phyloP scores from a whole-genome alignment of 2,888 invertebrate genomes.

The Dastarcus helophoroides region DNA sequence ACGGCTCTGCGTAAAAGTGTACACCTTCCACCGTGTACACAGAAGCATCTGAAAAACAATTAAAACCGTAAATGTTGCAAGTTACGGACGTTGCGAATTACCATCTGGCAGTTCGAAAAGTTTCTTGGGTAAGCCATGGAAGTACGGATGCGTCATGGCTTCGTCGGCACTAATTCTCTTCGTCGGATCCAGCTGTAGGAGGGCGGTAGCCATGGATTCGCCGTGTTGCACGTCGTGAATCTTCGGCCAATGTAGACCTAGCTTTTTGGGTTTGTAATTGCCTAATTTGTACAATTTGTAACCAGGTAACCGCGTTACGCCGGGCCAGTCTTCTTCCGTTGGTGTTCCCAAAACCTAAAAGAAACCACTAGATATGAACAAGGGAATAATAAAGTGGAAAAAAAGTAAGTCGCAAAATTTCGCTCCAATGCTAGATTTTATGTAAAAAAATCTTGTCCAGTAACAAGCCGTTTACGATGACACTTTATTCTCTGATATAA shows the following conservation, averaged over 20 bases:
- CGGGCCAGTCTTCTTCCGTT: conserved; percentile 85
- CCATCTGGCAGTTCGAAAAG: conserved; percentile 87
- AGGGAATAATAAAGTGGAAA: too few relatives aligned
- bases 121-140: conserved; percentile 78
- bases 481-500: too few relatives aligned
- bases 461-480: too few relatives aligned
- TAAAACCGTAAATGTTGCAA: conserved; percentile 3
- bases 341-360: conserved; percentile 84
- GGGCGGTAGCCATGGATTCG: conserved; percentile 73
- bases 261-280: conserved; percentile 60
- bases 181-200: conserved; percentile 79
- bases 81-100: conserved; percentile 33
- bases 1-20: conserved; percentile 69
- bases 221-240: conserved; percentile 83
- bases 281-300: conserved; percentile 69
- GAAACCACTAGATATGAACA: too few relatives aligned
- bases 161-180: conserved; percentile 76
- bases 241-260: conserved; percentile 81
- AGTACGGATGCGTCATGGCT: conserved; percentile 84
- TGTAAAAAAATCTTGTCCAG: too few relatives aligned
- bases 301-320: conserved; percentile 77
- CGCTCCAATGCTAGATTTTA: too few relatives aligned
- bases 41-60: conserved; percentile 69
- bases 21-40: conserved; percentile 93
- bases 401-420: too few relatives aligned